Evolutionary conservation across 2,113 vertebrate genomes (phyloP).

Genomic region (Poeciliopsis retropinna): DNA sequence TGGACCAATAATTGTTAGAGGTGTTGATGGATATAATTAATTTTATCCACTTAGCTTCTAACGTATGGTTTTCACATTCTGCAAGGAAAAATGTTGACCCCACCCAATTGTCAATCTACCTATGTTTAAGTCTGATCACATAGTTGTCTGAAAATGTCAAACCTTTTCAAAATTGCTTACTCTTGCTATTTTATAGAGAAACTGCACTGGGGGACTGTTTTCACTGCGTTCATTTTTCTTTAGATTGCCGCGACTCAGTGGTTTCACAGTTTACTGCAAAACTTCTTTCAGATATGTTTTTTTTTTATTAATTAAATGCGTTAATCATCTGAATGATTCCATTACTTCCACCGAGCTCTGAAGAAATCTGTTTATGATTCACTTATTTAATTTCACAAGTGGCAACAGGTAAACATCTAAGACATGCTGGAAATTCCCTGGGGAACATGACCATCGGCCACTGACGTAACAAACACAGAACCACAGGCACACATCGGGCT

Average conservation of each 20-base stretch:
- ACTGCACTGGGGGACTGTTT: no score
- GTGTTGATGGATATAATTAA: no score
- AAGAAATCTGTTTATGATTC: background rate
- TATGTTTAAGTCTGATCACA: no score
- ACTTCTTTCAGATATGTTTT: background rate
- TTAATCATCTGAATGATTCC: background rate
- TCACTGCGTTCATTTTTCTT: slow-evolving; percentile 14
- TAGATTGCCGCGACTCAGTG: slow-evolving; percentile 48
- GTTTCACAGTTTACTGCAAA: slow-evolving; percentile 6
- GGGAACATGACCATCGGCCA: background rate
- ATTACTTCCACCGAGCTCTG: background rate
- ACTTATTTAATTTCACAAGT: background rate
- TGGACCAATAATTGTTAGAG: no score
- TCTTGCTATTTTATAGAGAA: no score
- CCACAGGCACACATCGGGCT: background rate
- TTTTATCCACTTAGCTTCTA: no score
- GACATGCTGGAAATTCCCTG: background rate
- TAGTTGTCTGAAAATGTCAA: no score
- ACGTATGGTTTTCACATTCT: no score
- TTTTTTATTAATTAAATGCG: background rate
- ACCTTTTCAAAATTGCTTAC: no score
- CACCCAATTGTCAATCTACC: no score
- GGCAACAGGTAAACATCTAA: background rate
- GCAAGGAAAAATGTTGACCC: no score
- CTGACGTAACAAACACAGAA: background rate